A percentile compares a stretch with the other conserved stretches of the same genome.
Evolutionary conservation across 2,888 invertebrate genomes (phyloP).

Genomic region (Drosophila yooni): DNA sequence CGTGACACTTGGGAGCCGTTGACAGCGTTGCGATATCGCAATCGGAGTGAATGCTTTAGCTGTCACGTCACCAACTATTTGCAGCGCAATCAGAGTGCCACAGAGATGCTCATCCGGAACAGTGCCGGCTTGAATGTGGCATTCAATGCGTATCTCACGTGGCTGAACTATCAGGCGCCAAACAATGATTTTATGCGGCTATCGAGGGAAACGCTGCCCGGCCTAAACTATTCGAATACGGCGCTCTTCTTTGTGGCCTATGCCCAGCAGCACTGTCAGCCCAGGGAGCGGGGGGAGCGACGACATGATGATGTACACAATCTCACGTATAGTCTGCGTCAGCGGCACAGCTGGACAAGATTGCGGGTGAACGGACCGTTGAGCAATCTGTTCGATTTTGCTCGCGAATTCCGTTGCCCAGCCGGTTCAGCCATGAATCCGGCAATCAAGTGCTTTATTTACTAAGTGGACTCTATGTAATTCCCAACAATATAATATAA

Average conservation of each 20-base stretch:
- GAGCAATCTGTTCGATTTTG: slow-evolving; percentile 76
- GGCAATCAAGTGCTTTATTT: slow-evolving; percentile 79
- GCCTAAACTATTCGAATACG: slow-evolving; percentile 80
- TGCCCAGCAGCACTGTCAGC: slow-evolving; percentile 78
- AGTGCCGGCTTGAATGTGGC: slow-evolving; percentile 79
- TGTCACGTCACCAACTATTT: slow-evolving; percentile 76
- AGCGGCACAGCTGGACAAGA: slow-evolving; percentile 68
- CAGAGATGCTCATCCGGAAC: slow-evolving; percentile 61
- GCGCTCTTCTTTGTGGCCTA: slow-evolving; percentile 82
- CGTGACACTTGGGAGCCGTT: slow-evolving; percentile 72
- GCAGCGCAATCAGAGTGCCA: slow-evolving; percentile 52
- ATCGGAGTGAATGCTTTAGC: slow-evolving; percentile 74
- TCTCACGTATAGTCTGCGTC: slow-evolving; percentile 48
- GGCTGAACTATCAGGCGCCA: slow-evolving; percentile 76
- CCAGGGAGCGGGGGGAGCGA: slow-evolving; percentile 20
- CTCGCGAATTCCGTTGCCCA: slow-evolving; percentile 78
- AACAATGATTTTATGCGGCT: slow-evolving; percentile 72
- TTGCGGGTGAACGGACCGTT: slow-evolving; percentile 80
- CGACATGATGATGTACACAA: not conserved
- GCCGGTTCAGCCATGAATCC: slow-evolving; percentile 81
- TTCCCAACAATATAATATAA: too few species aligned
- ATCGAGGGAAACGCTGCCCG: slow-evolving; percentile 78
- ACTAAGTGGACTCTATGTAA: slow-evolving; percentile 43
- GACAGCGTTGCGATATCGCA: slow-evolving; percentile 69
- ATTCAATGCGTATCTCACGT: slow-evolving; percentile 80